Conservation (phyloP, 2,113 vertebrate species). For the Cyprinodon brontotheroides region DNA sequence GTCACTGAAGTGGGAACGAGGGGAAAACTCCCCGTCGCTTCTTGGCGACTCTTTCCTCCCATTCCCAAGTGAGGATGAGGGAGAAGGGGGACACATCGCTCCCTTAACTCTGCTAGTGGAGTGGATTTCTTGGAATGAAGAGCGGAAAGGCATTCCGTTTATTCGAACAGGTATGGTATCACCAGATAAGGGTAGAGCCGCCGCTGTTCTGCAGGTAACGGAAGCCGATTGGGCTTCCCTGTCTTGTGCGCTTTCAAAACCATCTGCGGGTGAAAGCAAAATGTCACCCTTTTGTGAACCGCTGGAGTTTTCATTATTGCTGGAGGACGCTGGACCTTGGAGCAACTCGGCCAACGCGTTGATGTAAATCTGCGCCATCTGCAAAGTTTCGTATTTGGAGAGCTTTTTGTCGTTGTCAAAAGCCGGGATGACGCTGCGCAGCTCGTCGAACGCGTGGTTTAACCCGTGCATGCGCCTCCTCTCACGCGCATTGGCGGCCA, state of each 20-base stretch:
- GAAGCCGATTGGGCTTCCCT: slow-evolving; percentile 50
- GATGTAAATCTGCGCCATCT: slow-evolving; percentile 99
- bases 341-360: slow-evolving; percentile 93
- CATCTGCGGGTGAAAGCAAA: slow-evolving; percentile 39
- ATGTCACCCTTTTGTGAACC: slow-evolving; percentile 70
- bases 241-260: slow-evolving; percentile 64
- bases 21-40: slow-evolving; percentile 96
- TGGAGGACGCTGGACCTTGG: slow-evolving; percentile 68
- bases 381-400: slow-evolving; percentile 96
- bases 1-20: slow-evolving; percentile 96
- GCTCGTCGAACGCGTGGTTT: slow-evolving; percentile 95
- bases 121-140: slow-evolving; percentile 79
- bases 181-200: slow-evolving; percentile 22
- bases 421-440: slow-evolving; percentile 95
- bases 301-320: slow-evolving; percentile 20
- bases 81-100: slow-evolving; percentile 66
- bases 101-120: slow-evolving; percentile 81
- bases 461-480: slow-evolving; percentile 93
- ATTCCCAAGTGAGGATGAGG: slow-evolving; percentile 62
- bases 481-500: slow-evolving; percentile 93
- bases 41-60: slow-evolving; percentile 88
- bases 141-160: slow-evolving; percentile 80
- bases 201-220: slow-evolving; percentile 56
- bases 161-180: slow-evolving; percentile 80
- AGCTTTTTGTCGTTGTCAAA: slow-evolving; percentile 98